Percentiles rank a stretch among this genome's conserved stretches.
These are phyloP conservation scores for Clepsis dumicolana DNA, from an alignment of 2,888 invertebrate species.

Conservation along the genomic window DNA sequence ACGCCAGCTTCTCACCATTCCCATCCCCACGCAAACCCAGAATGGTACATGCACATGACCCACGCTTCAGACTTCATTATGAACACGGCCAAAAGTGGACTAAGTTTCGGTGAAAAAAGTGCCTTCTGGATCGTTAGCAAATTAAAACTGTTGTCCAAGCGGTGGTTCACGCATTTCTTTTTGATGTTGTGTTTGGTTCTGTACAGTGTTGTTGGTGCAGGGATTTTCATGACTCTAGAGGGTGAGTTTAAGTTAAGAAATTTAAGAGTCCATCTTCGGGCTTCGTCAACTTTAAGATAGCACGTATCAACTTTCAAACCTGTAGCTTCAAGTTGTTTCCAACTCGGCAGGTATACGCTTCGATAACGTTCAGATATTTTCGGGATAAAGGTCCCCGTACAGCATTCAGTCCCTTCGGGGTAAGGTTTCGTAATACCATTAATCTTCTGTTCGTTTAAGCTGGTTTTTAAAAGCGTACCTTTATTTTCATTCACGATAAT, in stretches of 20 bases:
- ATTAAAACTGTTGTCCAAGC: constrained; percentile 90
- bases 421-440: constrained; percentile 31
- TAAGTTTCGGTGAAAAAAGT: constrained; percentile 93
- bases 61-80: constrained; percentile 91
- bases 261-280: neutral
- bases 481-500: constrained; percentile 22
- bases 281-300: neutral
- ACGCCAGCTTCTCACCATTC: constrained; percentile 72
- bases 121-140: constrained; percentile 93
- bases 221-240: constrained; percentile 92
- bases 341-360: neutral
- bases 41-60: constrained; percentile 81
- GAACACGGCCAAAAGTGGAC: constrained; percentile 90
- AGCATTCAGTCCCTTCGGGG: neutral
- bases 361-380: neutral
- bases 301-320: neutral
- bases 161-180: constrained; percentile 96
- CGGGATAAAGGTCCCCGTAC: neutral
- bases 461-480: constrained; percentile 21
- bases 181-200: constrained; percentile 91
- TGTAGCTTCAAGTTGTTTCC: constrained; percentile 1
- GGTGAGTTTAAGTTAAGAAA: constrained; percentile 78
- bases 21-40: constrained; percentile 69
- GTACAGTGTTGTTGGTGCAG: constrained; percentile 94
- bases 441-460: constrained; percentile 28